Evolutionary conservation across 2,888 invertebrate genomes (phyloP).

Genomic region (Cylloceria caligata): DNA sequence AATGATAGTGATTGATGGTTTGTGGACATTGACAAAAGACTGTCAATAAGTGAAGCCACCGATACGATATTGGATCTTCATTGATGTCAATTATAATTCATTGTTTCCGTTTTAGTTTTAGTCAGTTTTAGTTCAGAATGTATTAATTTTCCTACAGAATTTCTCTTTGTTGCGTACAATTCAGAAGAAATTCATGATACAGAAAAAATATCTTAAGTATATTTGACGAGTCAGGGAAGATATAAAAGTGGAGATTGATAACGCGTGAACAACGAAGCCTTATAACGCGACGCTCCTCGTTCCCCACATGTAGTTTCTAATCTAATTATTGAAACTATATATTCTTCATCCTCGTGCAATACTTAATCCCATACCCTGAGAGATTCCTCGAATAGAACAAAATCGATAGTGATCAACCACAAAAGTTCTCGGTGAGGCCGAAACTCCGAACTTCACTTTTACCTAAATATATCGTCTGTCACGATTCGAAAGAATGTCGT

Average conservation of each 20-base stretch:
- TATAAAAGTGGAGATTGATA: slow-evolving; percentile 67
- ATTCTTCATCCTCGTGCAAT: slow-evolving; percentile 36
- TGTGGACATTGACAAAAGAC: neutral
- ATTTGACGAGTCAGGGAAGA: slow-evolving; percentile 46
- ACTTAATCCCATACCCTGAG: slow-evolving; percentile 6
- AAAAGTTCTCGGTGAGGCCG: neutral
- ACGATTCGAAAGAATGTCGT: slow-evolving; percentile 5
- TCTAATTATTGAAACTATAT: slow-evolving; percentile 54
- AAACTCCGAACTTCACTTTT: slow-evolving; percentile 21
- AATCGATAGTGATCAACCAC: neutral
- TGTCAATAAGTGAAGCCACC: neutral
- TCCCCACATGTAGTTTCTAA: slow-evolving; percentile 56
- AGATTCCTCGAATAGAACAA: slow-evolving; percentile 9
- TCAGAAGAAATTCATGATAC: neutral
- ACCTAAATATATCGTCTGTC: slow-evolving; percentile 28
- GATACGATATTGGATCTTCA: neutral
- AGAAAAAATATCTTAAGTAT: neutral
- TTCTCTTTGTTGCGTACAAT: no score
- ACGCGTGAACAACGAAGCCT: slow-evolving; percentile 64
- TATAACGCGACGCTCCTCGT: slow-evolving; percentile 38
- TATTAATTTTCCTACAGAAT: no score
- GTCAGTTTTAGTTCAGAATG: no score
- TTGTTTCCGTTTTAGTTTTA: neutral
- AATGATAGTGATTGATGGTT: slow-evolving; percentile 24
- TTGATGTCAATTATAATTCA: neutral